Percentiles rank a stretch among this genome's conserved stretches.
Evolutionary conservation across 1,140 invertebrate species (phyloP).

Genomic region (Lordiphosa mommai): DNA sequence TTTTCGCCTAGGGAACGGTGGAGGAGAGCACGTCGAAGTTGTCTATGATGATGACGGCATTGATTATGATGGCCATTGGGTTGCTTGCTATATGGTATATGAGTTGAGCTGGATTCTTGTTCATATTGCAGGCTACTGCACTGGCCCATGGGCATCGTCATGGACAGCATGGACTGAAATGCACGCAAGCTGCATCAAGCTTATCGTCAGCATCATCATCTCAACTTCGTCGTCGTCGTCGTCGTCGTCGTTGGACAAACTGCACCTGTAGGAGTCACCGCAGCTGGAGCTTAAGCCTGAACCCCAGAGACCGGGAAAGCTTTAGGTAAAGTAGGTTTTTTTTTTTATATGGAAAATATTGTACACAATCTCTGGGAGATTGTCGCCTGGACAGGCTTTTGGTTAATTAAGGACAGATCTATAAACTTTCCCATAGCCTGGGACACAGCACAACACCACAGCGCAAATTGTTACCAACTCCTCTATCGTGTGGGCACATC

Average conservation of each 20-base stretch:
- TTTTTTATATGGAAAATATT: too few relatives aligned
- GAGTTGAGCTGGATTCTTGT: background rate
- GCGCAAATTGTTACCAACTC: conserved; percentile 74
- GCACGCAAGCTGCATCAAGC: conserved; percentile 52
- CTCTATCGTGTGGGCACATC: conserved; percentile 45
- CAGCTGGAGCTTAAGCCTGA: conserved; percentile 2
- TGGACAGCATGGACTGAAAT: conserved; percentile 12
- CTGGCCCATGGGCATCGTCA: conserved; percentile 8
- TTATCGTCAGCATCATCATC: conserved; percentile 33
- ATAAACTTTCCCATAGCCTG: conserved; percentile 42
- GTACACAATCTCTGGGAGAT: background rate
- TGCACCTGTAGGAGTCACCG: conserved; percentile 13
- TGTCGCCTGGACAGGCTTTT: background rate
- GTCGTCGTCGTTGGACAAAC: conserved; percentile 1
- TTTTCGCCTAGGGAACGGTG: conserved; percentile 36
- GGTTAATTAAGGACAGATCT: conserved; percentile 60
- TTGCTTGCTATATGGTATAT: conserved; percentile 13
- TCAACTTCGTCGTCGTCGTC: conserved; percentile 5
- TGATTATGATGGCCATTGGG: conserved; percentile 55
- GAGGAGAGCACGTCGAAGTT: conserved; percentile 13
- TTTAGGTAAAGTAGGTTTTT: background rate
- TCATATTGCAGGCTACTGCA: conserved; percentile 24
- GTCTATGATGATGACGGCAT: conserved; percentile 59
- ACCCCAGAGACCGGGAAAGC: background rate
- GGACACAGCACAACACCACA: conserved; percentile 19